Evolutionary conservation across 2,113 vertebrate genomes (phyloP), one percentile per base, ranked within the genome.

Genomic region (Odobenus rosmarus): DNA sequence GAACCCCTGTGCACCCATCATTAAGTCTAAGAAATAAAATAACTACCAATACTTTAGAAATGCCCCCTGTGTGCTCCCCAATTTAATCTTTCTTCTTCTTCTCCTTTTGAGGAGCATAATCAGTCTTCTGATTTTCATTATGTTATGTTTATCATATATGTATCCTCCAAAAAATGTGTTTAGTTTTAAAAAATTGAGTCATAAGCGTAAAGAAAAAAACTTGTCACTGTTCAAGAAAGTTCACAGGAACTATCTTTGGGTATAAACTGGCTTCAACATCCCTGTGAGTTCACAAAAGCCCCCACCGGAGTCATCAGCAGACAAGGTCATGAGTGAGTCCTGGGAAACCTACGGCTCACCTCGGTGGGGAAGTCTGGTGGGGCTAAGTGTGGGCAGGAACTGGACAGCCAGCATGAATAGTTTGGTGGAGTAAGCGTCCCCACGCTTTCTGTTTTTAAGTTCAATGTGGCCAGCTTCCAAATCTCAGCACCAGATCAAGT

Each of bases 1-100:
- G 18, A 95, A 77, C 3, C 10, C 4, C 51, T 67, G 11, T 42
- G 57, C 28, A 8, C 36, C 36, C 21, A 67, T 21, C 72, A 59
- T 33, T 2, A 53, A 84, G 16, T 59, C 33, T 83, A 94, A 94
- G 59, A 93, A 93, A 74, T 95, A 49, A 90, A 76, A 69, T 49
- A 36, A 36, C 5, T 39, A 49, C 21, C 57, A 28, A 18, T 46
- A 18, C 28, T 82, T 88, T n/a, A 82, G 26, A 62, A 92, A 85
- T 61, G 31, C 4, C 21, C 55, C 57, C 5, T 39, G 5, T 4
- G 7, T 14, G 9, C 16, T 55, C 31, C 16, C 9, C 59, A 53
- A 53, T 2, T 89, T 49, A 74, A 64, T 39, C 26, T 31, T 89
- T 26, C 26, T 88, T 36, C 36, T 85, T 24, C 31, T 88, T 36